Percentiles rank a stretch among this genome's conserved stretches.
Conservation (phyloP, 2,113 vertebrate species). For the Notarius lentiginosus region DNA sequence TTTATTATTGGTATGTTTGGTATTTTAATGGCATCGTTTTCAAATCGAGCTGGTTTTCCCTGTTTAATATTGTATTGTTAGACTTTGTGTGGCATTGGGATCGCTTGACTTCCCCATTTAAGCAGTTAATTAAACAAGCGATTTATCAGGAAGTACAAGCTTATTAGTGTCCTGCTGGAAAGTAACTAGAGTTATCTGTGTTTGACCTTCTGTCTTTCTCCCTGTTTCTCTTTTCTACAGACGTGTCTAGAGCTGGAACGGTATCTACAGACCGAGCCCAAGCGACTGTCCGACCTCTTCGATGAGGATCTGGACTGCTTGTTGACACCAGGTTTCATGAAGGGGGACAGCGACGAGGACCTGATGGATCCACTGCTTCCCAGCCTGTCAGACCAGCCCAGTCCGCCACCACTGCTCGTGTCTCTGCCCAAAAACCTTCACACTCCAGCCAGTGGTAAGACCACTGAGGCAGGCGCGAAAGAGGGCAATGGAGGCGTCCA, state of each 20-base stretch:
- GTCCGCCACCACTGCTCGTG: slow-evolving; percentile 73
- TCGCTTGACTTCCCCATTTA: neutral
- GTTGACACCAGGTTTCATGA: slow-evolving; percentile 82
- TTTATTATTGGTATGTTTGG: neutral
- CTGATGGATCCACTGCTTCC: slow-evolving; percentile 83
- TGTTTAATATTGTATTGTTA: neutral
- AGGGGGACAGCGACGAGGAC: slow-evolving; percentile 84
- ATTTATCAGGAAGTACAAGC: neutral
- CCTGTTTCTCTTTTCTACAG: slow-evolving; percentile 69
- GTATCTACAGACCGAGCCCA: slow-evolving; percentile 96
- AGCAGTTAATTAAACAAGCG: neutral
- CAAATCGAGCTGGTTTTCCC: neutral
- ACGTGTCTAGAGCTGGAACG: slow-evolving; percentile 96
- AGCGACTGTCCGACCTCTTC: slow-evolving; percentile 89
- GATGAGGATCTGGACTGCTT: slow-evolving; percentile 92
- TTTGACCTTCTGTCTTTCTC: slow-evolving; percentile 15
- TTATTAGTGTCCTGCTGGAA: neutral
- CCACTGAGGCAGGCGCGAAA: slow-evolving; percentile 46
- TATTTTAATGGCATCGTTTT: neutral
- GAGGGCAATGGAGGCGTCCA: slow-evolving; percentile 73
- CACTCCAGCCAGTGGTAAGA: slow-evolving; percentile 76
- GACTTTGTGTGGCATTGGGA: neutral
- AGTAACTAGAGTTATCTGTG: slow-evolving; percentile 1
- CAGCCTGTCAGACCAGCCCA: slow-evolving; percentile 75
- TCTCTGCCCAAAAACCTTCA: slow-evolving; percentile 80